These are phyloP conservation scores for Sepiola atlantica DNA, from an alignment of 2,888 invertebrate genomes.

Conservation along the genomic window DNA sequence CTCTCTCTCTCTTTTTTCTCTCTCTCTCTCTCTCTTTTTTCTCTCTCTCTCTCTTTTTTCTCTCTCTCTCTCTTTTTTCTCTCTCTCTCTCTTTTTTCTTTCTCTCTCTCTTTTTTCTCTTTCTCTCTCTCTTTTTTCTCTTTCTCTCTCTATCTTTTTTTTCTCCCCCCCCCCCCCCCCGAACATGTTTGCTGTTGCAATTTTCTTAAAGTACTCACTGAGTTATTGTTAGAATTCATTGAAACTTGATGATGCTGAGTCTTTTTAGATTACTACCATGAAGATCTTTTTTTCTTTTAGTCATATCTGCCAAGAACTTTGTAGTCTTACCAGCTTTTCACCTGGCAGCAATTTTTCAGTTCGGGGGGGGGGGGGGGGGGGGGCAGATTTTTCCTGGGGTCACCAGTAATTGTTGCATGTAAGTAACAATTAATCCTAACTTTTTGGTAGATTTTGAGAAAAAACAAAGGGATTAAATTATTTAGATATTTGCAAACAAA, in stretches of 20 bases:
- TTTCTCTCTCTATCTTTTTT: neutral
- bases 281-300: neutral
- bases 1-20: neutral
- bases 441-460: no score
- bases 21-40: no score
- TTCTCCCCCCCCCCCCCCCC: neutral
- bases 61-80: neutral
- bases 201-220: neutral
- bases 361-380: no score
- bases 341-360: no score
- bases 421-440: no score
- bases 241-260: neutral
- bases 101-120: no score
- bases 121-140: no score
- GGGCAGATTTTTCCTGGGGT: no score
- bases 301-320: neutral
- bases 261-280: neutral
- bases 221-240: conserved; percentile 21
- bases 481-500: no score
- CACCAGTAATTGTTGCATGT: no score
- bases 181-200: neutral
- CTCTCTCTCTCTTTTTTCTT: no score
- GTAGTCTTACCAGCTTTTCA: neutral
- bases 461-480: no score
- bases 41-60: neutral